These are phyloP conservation scores for Rallus limicola DNA, from an alignment of 2,113 vertebrate genomes.

Conservation along the genomic window DNA sequence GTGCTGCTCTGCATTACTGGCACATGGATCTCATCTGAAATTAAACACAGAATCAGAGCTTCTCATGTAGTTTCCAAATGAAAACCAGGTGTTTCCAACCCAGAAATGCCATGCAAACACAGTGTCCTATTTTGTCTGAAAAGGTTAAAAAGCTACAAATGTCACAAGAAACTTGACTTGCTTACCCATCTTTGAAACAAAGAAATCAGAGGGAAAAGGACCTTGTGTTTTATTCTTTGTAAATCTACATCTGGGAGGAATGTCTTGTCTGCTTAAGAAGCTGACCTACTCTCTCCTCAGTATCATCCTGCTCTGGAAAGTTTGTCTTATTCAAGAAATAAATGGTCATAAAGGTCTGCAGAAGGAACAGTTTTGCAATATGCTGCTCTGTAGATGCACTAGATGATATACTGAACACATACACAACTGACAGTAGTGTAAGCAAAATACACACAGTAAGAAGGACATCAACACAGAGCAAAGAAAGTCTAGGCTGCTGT, in stretches of 20 bases:
- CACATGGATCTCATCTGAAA: conserved; percentile 54
- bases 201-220: neutral
- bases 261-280: neutral
- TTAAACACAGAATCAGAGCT: conserved; percentile 32
- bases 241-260: neutral
- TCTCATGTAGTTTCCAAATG: conserved; percentile 45
- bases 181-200: neutral
- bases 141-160: neutral
- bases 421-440: neutral
- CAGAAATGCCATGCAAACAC: conserved; percentile 7
- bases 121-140: neutral
- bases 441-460: neutral
- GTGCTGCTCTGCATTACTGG: conserved; percentile 24
- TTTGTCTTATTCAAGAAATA: neutral
- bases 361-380: neutral
- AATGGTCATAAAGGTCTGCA: neutral
- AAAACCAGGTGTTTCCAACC: conserved; percentile 47
- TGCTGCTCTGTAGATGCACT: neutral
- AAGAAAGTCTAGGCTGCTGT: neutral
- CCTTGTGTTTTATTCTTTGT: neutral
- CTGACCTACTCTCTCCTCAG: neutral
- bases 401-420: neutral
- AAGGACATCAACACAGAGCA: neutral
- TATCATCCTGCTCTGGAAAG: neutral
- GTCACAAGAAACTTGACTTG: neutral